Evolutionary conservation across 2,888 invertebrate genomes (phyloP).

Genomic region (Epicampocera succincta): DNA sequence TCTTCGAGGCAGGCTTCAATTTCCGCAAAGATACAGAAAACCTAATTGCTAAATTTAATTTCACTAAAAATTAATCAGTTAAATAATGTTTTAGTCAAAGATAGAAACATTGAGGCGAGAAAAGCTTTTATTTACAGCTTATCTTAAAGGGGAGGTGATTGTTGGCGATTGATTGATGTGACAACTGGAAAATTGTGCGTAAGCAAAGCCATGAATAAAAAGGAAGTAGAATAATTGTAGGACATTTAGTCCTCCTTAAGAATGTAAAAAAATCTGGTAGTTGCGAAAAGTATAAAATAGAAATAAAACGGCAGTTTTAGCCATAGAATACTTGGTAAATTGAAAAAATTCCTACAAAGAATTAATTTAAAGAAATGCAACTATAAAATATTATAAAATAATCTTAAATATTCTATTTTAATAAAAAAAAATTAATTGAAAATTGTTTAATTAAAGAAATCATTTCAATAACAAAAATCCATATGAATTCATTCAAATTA

Average conservation of each 20-base stretch:
- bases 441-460: no score
- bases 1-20: conserved; percentile 33
- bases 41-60: not conserved
- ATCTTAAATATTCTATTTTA: no score
- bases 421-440: no score
- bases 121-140: conserved; percentile 37
- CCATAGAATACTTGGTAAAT: no score
- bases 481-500: no score
- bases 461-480: no score
- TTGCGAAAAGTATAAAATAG: not conserved
- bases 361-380: no score
- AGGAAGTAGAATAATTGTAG: conserved; percentile 15
- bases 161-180: conserved; percentile 32
- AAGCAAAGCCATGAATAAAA: not conserved
- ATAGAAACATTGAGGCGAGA: conserved; percentile 17
- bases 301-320: no score
- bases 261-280: conserved; percentile 17
- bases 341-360: no score
- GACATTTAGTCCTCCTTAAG: conserved; percentile 22
- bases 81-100: conserved; percentile 13
- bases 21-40: conserved; percentile 23
- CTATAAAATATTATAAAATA: no score
- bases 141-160: conserved; percentile 38
- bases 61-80: conserved; percentile 7
- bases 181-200: conserved; percentile 21